Evolutionary conservation across 2,797 vertebrate genomes (phyloP).

Genomic region (Halcyon smyrnensis): DNA sequence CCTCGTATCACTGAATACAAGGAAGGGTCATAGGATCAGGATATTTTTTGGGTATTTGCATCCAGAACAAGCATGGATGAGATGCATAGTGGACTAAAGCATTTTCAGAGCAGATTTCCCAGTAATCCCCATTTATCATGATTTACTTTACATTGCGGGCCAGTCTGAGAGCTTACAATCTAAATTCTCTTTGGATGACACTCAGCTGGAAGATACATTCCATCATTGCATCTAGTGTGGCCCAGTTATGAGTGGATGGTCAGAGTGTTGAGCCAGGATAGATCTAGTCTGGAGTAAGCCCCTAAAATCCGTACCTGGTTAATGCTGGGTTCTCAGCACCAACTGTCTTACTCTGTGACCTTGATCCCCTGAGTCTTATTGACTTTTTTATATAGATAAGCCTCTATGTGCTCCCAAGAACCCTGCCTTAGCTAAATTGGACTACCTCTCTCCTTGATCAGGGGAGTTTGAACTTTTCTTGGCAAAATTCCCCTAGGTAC

Average conservation of each 20-base stretch:
- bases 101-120: neutral
- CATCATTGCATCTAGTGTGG: neutral
- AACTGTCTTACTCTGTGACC: neutral
- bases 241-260: neutral
- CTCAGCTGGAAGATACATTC: neutral
- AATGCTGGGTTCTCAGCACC: neutral
- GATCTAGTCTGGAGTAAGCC: neutral
- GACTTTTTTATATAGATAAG: neutral
- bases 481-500: neutral
- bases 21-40: neutral
- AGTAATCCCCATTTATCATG: neutral
- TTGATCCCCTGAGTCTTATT: neutral
- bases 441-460: neutral
- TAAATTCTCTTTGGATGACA: neutral
- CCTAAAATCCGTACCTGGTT: neutral
- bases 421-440: neutral
- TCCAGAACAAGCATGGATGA: neutral
- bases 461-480: neutral
- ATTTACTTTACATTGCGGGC: neutral
- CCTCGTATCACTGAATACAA: neutral
- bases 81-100: neutral
- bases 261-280: neutral
- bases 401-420: neutral
- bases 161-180: neutral
- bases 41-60: neutral